Percentiles rank a stretch among this genome's conserved stretches.
phyloP scores from a whole-genome alignment of 2,888 invertebrate genomes.

The Diarsia rubi region DNA sequence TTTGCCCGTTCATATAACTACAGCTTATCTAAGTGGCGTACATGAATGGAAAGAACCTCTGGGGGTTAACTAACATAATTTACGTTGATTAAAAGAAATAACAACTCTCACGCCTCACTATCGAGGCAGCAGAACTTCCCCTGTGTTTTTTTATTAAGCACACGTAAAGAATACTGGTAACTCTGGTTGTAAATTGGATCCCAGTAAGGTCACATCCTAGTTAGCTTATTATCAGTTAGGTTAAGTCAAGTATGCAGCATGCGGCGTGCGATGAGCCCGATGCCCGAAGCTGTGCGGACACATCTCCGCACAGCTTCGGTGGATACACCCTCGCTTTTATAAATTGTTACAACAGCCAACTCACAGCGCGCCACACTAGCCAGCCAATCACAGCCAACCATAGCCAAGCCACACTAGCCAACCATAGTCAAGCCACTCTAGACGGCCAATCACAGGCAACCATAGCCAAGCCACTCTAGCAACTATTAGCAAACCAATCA shows the following conservation, averaged over 20 bases:
- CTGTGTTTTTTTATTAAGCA: neutral
- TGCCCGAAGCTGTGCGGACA: too few species aligned
- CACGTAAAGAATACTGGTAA: neutral
- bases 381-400: too few species aligned
- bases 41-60: slow-evolving; percentile 31
- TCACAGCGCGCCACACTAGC: too few species aligned
- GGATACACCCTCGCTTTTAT: neutral
- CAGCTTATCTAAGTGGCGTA: slow-evolving; percentile 33
- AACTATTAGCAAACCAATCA: too few species aligned
- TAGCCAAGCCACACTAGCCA: too few species aligned
- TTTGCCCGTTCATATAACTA: slow-evolving; percentile 21
- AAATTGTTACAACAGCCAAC: too few species aligned
- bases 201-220: neutral
- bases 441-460: too few species aligned
- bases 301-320: neutral
- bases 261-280: too few species aligned
- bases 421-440: too few species aligned
- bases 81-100: slow-evolving; percentile 1
- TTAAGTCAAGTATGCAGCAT: neutral
- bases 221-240: neutral
- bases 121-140: neutral
- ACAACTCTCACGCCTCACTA: neutral
- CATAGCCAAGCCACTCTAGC: too few species aligned
- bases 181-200: neutral
- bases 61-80: slow-evolving; percentile 28